These are phyloP conservation scores for Pelagia noctiluca DNA, from an alignment of 30 jellyfish, hydroid and myxozoan species.

Conservation along the genomic window DNA sequence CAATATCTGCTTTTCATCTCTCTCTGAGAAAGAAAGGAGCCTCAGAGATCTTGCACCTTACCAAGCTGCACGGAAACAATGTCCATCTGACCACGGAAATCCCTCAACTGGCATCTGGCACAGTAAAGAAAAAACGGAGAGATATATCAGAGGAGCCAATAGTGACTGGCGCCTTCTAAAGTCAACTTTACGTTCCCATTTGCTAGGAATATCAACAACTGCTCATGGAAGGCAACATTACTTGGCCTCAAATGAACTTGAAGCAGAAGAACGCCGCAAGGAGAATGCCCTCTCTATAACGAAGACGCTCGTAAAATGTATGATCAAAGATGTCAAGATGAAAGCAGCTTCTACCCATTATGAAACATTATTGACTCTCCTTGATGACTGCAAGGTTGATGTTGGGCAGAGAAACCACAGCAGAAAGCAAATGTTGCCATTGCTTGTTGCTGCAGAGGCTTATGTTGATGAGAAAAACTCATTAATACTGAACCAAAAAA, in stretches of 20 bases:
- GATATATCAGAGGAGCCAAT: constrained; percentile 9
- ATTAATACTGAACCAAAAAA: not conserved
- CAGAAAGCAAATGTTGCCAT: constrained; percentile 37
- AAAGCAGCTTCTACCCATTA: constrained; percentile 33
- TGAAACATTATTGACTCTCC: constrained; percentile 29
- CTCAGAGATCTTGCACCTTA: constrained; percentile 10
- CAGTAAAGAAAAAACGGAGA: constrained; percentile 12
- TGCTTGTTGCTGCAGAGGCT: constrained; percentile 43
- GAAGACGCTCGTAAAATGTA: constrained; percentile 33
- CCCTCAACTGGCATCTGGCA: constrained; percentile 25
- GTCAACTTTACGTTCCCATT: constrained; percentile 16
- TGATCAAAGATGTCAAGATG: constrained; percentile 21
- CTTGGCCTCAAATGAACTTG: constrained; percentile 12
- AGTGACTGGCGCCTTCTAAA: constrained; percentile 8
- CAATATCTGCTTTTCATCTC: not conserved
- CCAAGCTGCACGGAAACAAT: constrained; percentile 23
- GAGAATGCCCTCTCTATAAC: constrained; percentile 24
- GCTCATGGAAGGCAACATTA: constrained; percentile 11
- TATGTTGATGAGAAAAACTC: constrained; percentile 1
- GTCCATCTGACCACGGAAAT: constrained; percentile 6
- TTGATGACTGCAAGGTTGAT: constrained; percentile 39
- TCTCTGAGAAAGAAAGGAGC: not conserved
- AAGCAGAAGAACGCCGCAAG: constrained; percentile 35
- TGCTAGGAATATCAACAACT: constrained; percentile 31
- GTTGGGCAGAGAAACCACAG: constrained; percentile 38